Base-by-base conservation (phyloP, 2,888 invertebrate genomes). In the Melanostoma scalare region DNA sequence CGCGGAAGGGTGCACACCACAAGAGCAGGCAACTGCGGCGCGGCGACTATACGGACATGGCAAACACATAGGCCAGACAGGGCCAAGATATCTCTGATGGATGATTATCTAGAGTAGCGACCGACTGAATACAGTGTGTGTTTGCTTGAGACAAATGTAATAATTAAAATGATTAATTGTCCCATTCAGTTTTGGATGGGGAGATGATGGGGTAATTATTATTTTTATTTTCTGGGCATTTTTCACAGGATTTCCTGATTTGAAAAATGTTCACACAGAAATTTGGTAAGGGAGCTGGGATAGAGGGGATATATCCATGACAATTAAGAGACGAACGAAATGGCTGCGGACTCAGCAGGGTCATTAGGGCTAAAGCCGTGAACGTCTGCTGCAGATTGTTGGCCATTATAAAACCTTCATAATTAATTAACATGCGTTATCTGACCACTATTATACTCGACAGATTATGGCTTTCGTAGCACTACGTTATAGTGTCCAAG, bases 91-190 rank as follows among this genome's bases (percentile, higher is more conserved):
- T 75, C 71, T 67, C 74, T 71, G 84, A 84, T 71, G 79, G 65
- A 72, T 84, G 78, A 84, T 84, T 84, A 84, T 79, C 79, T 79
- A 75, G 84, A 84, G 79, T 79, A 84, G 68, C 73, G 58, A 73
- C 58, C 36, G 46, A 58, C 56, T 82, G 73, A 63, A 77, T 72
- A 55, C 60, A 63, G 65, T 55, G 36, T 68, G 46, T n/a, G 6
- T 65, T 36, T 65, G 48, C 60, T 42, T 50, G 79, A 79, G 79
- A 84, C 84, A 84, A 84, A 84, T 84, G 79, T 75, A 74, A 84
- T 84, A 84, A 84, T 84, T 84, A 84, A 84, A 84, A 84, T 84
- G 79, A 84, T 79, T 79, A 79, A 84, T 79, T 67, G 79, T 61
- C 67, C 50, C 79, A 84, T 79, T 84, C 79, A 69, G 68, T 56